Evolutionary conservation across 2,113 vertebrate genomes (phyloP), one percentile per base, ranked within the genome.

Genomic region (Pelvicachromis taeniatus): DNA sequence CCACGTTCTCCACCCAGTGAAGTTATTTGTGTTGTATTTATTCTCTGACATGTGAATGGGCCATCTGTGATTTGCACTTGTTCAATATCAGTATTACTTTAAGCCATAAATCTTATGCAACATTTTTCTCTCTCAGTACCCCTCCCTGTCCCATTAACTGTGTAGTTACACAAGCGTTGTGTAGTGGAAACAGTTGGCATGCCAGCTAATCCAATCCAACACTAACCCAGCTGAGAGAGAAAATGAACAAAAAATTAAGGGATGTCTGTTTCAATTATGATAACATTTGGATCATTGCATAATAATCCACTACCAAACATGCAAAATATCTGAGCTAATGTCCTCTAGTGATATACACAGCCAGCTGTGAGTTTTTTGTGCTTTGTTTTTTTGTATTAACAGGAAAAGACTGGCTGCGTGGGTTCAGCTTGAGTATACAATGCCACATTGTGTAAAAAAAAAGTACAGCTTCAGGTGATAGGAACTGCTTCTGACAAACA

Each of bases 251-350:
- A 75, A 84, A 80, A 83, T 75, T 85, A 93, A 89, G 90, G 82
- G 82, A 94, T 87, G 94, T 95, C 93, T 92, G 92, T 93, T 94
- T 93, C 84, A 87, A 91, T 96, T 94, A 92, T 38, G 81, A 83
- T 90, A 95, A 88, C 92, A 89, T 94, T 94, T 85, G 87, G 87
- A 91, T 85, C 77, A 82, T 95, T 96, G 93, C 91, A 89, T 94
- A 93, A 95, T 88, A 91, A 89, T 87, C 87, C 89, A 84, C 79
- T 1, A 80, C 33, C 61, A 85, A 92, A 87, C 89, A 90, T 88
- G 88, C 88, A 77, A 87, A 87, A 85, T 88, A 90, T 92, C 89
- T 53, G 42, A 91, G 87, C 88, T 90, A 92, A 90, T 93, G 77
- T 92, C 53, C 84, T 88, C 75, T 33, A 9, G 85, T 82, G 78